Conservation (phyloP, 2,888 invertebrate species). For the Uropetala carovei region DNA sequence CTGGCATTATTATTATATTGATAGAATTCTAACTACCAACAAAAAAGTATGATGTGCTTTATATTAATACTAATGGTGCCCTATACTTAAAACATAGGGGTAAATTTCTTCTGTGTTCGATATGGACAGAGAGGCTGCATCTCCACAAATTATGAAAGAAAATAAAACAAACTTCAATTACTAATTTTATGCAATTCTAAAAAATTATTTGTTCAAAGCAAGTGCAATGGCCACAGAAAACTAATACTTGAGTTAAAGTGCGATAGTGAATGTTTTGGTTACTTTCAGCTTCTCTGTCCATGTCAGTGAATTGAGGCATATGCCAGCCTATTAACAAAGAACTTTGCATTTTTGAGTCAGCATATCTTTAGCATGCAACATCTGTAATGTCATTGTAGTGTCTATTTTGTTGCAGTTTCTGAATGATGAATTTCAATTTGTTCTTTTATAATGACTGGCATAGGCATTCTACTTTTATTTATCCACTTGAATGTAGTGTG, state of each 20-base stretch:
- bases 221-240: conserved; percentile 68
- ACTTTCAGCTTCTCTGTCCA: conserved; percentile 65
- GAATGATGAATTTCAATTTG: conserved; percentile 8
- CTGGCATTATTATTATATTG: conserved; percentile 64
- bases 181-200: conserved; percentile 57
- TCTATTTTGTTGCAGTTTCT: conserved; percentile 56
- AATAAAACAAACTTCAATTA: conserved; percentile 49
- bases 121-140: conserved; percentile 65
- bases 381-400: conserved; percentile 42
- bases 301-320: conserved; percentile 56
- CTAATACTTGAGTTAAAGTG: conserved; percentile 52
- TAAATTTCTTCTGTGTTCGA: conserved; percentile 59
- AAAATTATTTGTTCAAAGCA: conserved; percentile 60
- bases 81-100: conserved; percentile 61
- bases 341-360: conserved; percentile 34
- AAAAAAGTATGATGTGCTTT: conserved; percentile 64
- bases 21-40: conserved; percentile 62
- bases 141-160: conserved; percentile 32
- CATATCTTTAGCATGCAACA: conserved; percentile 40
- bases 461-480: conserved; percentile 64
- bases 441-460: conserved; percentile 55
- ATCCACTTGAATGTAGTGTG: conserved; percentile 65
- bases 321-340: conserved; percentile 57
- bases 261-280: conserved; percentile 43
- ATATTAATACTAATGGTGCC: conserved; percentile 57